Conservation (phyloP, 2,113 vertebrate genomes). For the Xenopus laevis region DNA sequence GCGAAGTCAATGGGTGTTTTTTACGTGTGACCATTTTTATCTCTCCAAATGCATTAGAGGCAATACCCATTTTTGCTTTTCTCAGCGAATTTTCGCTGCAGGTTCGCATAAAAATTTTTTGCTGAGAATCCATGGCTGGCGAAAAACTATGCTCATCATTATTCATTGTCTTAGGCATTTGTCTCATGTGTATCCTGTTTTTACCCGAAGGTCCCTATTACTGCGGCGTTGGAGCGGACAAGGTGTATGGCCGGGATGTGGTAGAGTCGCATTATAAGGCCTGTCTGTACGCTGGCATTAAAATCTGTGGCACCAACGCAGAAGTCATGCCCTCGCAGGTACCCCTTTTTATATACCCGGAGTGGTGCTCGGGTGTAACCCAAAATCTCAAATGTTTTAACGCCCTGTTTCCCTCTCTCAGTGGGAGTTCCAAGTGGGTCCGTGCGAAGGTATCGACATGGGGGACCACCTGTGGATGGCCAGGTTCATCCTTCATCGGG, state of each 20-base stretch:
- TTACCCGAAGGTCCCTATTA: conserved; percentile 75
- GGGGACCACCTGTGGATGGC: conserved; percentile 83
- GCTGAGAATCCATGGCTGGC: too few relatives aligned
- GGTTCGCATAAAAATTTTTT: too few relatives aligned
- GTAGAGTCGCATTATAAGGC: conserved; percentile 78
- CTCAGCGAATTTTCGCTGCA: too few relatives aligned
- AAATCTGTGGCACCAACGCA: conserved; percentile 70
- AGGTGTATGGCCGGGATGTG: conserved; percentile 75
- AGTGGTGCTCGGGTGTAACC: neutral
- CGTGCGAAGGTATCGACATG: conserved; percentile 70
- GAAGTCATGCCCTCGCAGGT: conserved; percentile 81
- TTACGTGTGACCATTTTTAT: too few relatives aligned
- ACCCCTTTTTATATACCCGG: neutral
- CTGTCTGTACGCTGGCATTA: conserved; percentile 71
- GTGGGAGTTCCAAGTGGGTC: conserved; percentile 78
- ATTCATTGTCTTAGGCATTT: too few relatives aligned
- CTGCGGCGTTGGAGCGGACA: conserved; percentile 78
- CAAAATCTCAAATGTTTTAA: neutral
- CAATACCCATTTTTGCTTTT: too few relatives aligned
- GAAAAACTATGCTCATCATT: too few relatives aligned
- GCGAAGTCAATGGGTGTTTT: too few relatives aligned
- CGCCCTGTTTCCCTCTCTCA: conserved; percentile 30
- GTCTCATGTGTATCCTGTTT: neutral
- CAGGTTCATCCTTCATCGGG: conserved; percentile 75
- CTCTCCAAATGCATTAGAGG: too few relatives aligned